phyloP scores from a whole-genome alignment of 2,797 vertebrate species.

The Nannoperca obscura region DNA sequence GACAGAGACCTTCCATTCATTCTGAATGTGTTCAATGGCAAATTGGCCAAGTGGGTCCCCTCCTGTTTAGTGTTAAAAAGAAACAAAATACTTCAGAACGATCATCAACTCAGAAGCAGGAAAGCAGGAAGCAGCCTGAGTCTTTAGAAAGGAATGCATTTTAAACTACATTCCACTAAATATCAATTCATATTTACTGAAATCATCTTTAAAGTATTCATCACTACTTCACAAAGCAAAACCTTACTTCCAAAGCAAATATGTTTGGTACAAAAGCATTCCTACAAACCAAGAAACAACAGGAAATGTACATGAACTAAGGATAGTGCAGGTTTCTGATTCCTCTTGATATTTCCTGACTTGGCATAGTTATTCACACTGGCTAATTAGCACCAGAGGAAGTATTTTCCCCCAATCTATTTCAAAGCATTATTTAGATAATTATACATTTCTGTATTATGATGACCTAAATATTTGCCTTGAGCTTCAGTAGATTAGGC shows the following conservation, averaged over 20 bases:
- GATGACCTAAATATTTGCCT: conserved; percentile 76
- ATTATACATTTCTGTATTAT: conserved; percentile 71
- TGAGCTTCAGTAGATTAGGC: conserved; percentile 60
- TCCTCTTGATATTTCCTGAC: conserved; percentile 59
- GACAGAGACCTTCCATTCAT: conserved; percentile 98
- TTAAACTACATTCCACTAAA: conserved; percentile 9
- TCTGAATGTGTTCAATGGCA: conserved; percentile 93
- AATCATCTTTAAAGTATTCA: conserved; percentile 13
- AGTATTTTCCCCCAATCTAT: conserved; percentile 57
- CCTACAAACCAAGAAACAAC: conserved; percentile 31
- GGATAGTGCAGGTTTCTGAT: conserved; percentile 38
- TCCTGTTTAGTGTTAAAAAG: conserved; percentile 82
- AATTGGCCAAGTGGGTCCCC: conserved; percentile 97
- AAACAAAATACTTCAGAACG: conserved; percentile 53
- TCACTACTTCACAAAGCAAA: conserved; percentile 32
- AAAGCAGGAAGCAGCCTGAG: background rate
- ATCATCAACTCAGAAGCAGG: conserved; percentile 33
- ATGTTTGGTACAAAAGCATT: conserved; percentile 32
- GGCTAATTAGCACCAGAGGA: conserved; percentile 78
- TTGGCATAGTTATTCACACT: conserved; percentile 65
- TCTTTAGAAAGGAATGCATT: conserved; percentile 30
- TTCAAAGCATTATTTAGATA: conserved; percentile 71
- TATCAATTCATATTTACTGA: conserved; percentile 23
- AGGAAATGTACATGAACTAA: conserved; percentile 30
- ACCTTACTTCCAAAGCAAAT: conserved; percentile 37